Percentiles rank a stretch among this genome's conserved stretches.
Evolutionary conservation across 1,140 invertebrate species (phyloP).

Genomic region (Stegodyphus dumicola): DNA sequence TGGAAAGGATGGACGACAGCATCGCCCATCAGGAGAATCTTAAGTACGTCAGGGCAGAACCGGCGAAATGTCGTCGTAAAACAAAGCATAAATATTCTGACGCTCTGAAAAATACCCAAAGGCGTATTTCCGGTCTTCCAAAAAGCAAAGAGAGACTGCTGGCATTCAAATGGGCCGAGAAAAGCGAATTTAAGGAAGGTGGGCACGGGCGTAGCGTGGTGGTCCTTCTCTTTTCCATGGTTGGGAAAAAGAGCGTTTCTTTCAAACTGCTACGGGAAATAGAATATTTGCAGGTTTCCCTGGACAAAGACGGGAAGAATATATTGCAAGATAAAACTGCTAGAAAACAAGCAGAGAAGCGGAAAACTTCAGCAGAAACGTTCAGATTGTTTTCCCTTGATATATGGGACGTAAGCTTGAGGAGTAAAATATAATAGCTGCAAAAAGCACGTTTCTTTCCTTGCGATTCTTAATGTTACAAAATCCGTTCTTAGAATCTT

Average conservation of each 20-base stretch:
- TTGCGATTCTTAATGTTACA: too few relatives aligned
- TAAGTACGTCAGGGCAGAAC: too few relatives aligned
- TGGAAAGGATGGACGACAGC: too few relatives aligned
- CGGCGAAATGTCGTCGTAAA: slow-evolving; percentile 20
- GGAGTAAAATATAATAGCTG: background rate
- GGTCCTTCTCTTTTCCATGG: too few relatives aligned
- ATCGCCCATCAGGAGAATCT: too few relatives aligned
- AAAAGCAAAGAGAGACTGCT: slow-evolving; percentile 26
- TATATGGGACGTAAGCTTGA: slow-evolving; percentile 41
- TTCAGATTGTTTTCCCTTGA: slow-evolving; percentile 46
- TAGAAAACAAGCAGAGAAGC: slow-evolving; percentile 39
- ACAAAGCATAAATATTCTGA: slow-evolving; percentile 32
- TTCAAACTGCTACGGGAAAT: slow-evolving; percentile 5
- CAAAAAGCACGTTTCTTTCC: too few relatives aligned
- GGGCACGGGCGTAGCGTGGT: background rate
- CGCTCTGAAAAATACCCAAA: slow-evolving; percentile 29
- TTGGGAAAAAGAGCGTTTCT: background rate
- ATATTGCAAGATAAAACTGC: slow-evolving; percentile 43
- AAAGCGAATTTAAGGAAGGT: slow-evolving; percentile 6
- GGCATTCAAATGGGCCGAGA: slow-evolving; percentile 38
- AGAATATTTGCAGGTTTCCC: slow-evolving; percentile 39
- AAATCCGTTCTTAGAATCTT: too few relatives aligned
- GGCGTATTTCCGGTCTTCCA: slow-evolving; percentile 22
- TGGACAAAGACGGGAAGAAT: slow-evolving; percentile 34
- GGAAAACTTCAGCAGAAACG: slow-evolving; percentile 36